Evolutionary conservation across 2,888 invertebrate species (phyloP).

Genomic region (Abrostola triplasia): DNA sequence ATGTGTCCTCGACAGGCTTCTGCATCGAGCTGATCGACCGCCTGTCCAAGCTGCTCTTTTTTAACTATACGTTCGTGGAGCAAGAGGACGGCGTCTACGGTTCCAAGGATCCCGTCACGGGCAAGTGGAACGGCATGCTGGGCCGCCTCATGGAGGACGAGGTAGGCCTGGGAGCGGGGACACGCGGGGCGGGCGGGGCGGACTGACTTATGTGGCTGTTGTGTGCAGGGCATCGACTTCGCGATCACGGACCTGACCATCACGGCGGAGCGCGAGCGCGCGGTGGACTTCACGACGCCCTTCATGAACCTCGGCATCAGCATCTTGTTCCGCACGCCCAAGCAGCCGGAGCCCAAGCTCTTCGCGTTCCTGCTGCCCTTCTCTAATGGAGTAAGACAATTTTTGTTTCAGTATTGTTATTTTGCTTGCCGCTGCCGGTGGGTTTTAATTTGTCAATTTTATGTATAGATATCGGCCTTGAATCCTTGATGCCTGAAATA

Average conservation of each 20-base stretch:
- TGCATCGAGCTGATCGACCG: constrained; percentile 95
- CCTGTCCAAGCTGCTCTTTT: constrained; percentile 91
- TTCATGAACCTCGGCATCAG: constrained; percentile 98
- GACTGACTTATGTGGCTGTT: neutral
- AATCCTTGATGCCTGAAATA: too few species aligned
- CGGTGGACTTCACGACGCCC: constrained; percentile 98
- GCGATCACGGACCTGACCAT: constrained; percentile 97
- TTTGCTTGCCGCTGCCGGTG: too few species aligned
- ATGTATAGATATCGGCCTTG: too few species aligned
- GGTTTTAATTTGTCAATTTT: too few species aligned
- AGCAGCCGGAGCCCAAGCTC: constrained; percentile 93
- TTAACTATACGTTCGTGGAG: constrained; percentile 94
- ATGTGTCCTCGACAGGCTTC: constrained; percentile 90
- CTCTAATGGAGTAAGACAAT: constrained; percentile 87
- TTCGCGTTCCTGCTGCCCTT: constrained; percentile 98
- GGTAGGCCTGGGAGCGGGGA: constrained; percentile 57
- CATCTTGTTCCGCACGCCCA: constrained; percentile 95
- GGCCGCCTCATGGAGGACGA: constrained; percentile 90
- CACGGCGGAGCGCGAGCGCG: constrained; percentile 95
- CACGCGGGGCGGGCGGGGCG: constrained; percentile 1
- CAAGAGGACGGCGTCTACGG: constrained; percentile 93
- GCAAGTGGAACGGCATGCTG: constrained; percentile 92
- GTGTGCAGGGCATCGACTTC: constrained; percentile 93
- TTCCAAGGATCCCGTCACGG: constrained; percentile 85
- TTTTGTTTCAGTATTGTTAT: neutral